Percentiles rank a stretch among this genome's conserved stretches.
These are phyloP conservation scores for Hydroisotoma schaefferi DNA, from an alignment of 2,888 invertebrate genomes.

Conservation along the genomic window DNA sequence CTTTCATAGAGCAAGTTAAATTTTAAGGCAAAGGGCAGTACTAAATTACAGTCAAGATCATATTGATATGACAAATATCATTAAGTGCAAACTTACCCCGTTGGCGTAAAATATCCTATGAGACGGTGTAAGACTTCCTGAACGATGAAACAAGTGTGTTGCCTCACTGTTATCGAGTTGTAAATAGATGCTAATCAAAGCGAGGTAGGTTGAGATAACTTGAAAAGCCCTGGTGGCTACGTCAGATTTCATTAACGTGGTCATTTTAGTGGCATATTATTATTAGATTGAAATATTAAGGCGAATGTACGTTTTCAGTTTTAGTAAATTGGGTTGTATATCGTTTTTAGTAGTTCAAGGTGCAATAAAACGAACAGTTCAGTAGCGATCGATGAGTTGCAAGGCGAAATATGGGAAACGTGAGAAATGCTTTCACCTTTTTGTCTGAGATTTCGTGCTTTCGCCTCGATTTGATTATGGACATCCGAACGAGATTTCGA, in stretches of 20 bases:
- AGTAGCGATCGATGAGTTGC: too few species aligned
- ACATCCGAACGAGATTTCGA: too few species aligned
- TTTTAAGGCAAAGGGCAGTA: too few species aligned
- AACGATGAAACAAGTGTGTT: slow-evolving; percentile 27
- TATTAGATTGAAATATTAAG: not conserved
- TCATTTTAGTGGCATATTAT: not conserved
- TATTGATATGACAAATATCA: not conserved
- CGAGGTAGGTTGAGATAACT: slow-evolving; percentile 30
- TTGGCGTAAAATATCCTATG: slow-evolving; percentile 46
- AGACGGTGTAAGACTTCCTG: slow-evolving; percentile 29
- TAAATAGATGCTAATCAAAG: slow-evolving; percentile 33
- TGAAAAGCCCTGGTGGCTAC: slow-evolving; percentile 8
- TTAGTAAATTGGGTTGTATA: too few species aligned
- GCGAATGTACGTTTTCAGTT: not conserved
- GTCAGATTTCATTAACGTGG: not conserved
- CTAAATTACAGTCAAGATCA: not conserved
- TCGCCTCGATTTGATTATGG: too few species aligned
- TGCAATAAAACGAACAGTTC: too few species aligned
- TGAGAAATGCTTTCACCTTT: too few species aligned
- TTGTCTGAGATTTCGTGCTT: too few species aligned
- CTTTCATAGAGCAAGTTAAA: too few species aligned
- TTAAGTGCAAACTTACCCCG: slow-evolving; percentile 42
- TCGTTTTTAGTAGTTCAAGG: too few species aligned
- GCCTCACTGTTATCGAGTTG: slow-evolving; percentile 41
- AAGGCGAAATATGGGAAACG: too few species aligned